A percentile compares a stretch with the other conserved stretches of the same genome.
These are phyloP conservation scores for Dicyrtomina minuta DNA, from an alignment of 2,888 invertebrate genomes.

Conservation along the genomic window DNA sequence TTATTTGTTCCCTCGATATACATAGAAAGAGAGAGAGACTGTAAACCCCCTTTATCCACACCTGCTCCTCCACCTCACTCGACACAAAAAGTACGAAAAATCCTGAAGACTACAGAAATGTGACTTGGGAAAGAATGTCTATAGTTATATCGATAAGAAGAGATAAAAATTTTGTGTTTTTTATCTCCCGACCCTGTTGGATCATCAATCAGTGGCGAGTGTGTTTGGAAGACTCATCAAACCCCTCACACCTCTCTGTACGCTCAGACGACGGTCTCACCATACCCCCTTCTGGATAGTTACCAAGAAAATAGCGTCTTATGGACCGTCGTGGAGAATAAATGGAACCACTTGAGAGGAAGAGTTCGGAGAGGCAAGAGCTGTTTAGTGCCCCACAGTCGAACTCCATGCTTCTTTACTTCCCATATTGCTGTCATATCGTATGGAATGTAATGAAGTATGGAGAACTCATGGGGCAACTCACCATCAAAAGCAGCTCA, in stretches of 20 bases:
- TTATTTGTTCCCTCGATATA: background rate
- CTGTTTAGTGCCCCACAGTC: conserved; percentile 55
- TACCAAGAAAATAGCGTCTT: background rate
- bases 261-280: background rate
- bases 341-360: conserved; percentile 6
- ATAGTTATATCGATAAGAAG: background rate
- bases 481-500: conserved; percentile 32
- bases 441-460: conserved; percentile 95
- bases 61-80: conserved; percentile 20
- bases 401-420: conserved; percentile 95
- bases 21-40: background rate
- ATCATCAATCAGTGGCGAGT: conserved; percentile 27
- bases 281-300: conserved; percentile 4
- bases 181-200: conserved; percentile 10
- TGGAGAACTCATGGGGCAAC: conserved; percentile 53
- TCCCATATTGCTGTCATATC: conserved; percentile 76
- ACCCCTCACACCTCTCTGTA: background rate
- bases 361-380: conserved; percentile 1
- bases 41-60: conserved; percentile 19
- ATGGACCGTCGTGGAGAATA: background rate
- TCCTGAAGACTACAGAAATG: background rate
- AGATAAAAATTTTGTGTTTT: conserved; percentile 10
- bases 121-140: conserved; percentile 10
- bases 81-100: background rate
- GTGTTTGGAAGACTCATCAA: conserved; percentile 13